Conservation (phyloP, 1,140 invertebrate species). For the Drosophila novamexicana region DNA sequence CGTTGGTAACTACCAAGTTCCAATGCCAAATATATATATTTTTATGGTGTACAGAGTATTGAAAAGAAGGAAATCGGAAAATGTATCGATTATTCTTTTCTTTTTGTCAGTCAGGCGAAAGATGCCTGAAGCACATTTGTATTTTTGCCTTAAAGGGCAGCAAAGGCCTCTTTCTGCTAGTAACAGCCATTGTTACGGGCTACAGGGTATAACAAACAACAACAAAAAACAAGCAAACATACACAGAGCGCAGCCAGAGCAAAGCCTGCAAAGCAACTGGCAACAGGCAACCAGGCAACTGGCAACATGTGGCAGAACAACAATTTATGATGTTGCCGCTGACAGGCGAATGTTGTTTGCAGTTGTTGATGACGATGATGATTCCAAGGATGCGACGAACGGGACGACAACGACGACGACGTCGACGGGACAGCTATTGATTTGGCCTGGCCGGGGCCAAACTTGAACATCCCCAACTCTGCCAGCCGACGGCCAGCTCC, state of each 20-base stretch:
- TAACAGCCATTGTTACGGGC: background rate
- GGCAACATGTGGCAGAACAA: constrained; percentile 82
- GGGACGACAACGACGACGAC: constrained; percentile 28
- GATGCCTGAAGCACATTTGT: background rate
- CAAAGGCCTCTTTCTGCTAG: background rate
- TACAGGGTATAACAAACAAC: constrained; percentile 10
- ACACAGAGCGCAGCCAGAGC: background rate
- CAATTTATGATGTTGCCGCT: constrained; percentile 83
- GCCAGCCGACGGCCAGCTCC: background rate
- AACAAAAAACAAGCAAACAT: constrained; percentile 28
- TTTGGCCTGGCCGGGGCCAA: constrained; percentile 46
- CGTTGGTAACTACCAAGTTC: too few species aligned
- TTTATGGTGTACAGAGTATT: too few species aligned
- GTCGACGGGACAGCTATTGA: constrained; percentile 50
- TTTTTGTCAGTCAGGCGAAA: background rate
- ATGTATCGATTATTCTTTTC: too few species aligned
- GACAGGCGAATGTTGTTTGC: constrained; percentile 82
- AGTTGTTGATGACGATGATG: constrained; percentile 82
- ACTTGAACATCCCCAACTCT: constrained; percentile 16
- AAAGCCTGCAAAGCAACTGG: constrained; percentile 10
- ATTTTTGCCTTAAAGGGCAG: too few species aligned
- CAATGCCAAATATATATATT: too few species aligned
- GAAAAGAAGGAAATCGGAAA: too few species aligned
- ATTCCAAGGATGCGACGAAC: constrained; percentile 73
- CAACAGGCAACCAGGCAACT: constrained; percentile 26